Base-by-base conservation (phyloP, 2,113 vertebrate genomes). In the Bubo bubo region DNA sequence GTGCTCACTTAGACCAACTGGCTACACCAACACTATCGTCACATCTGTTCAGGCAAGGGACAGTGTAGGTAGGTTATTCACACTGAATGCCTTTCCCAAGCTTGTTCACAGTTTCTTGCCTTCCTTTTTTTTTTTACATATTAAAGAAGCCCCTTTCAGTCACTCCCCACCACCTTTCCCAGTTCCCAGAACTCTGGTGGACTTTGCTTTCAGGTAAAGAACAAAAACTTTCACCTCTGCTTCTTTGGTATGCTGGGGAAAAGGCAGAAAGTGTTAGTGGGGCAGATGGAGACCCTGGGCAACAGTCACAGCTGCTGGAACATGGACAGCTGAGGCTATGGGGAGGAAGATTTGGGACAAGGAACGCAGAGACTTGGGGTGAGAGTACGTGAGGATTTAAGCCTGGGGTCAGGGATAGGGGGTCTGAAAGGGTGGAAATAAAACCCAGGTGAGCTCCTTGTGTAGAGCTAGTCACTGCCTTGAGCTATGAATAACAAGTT, bases 381-480 rank as follows among this genome's bases (percentile, higher is more conserved):
- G 27, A 79, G 27, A 58, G 10, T 3, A 15, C 0, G 0, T 18
- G 43, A 63, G 56, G 37, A 14, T 4, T 47, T 37, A n/a, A 59
- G 56, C 34, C 34, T 58, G 55, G 49, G 30, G 12, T 58, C 47
- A 58, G 32, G 58, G 39, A 50, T 2, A 18, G 2, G 3, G 11
- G 14, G 5, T 5, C 66, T 76, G 62, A 35, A 64, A 93, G 82
- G 30, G 23, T 43, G 62, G 56, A 72, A 71, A 75, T 56, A 11
- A 47, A 71, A 67, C 18, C 49, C 59, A n/a, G 14, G 66, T 34
- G 32, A 72, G 39, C 34, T 75, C 55, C 26, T 77, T 0, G 0
- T 23, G 41, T 35, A 86, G 58, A 67, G n/a, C 2, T 28, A 26
- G 1, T 77, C 67, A 47, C 23, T 66, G 43, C 53, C 34, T 70